Percentiles rank a stretch among this genome's conserved stretches.
phyloP scores from a whole-genome alignment of 2,113 vertebrate species.

The Pitta sordida region DNA sequence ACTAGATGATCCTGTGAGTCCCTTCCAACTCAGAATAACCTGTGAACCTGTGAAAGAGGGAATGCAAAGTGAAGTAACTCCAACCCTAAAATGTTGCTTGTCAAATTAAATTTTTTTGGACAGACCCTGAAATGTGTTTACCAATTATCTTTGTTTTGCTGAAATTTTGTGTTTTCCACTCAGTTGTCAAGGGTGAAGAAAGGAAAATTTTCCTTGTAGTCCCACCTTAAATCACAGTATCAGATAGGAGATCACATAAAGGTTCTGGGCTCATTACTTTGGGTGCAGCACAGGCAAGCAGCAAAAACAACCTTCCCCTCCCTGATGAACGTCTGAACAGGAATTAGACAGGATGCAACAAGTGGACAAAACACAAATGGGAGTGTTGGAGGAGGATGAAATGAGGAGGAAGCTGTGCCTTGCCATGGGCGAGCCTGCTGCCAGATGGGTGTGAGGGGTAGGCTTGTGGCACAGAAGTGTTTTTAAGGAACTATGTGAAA shows the following conservation, averaged over 20 bases:
- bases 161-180: background rate
- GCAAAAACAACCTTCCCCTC: constrained; percentile 48
- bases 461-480: background rate
- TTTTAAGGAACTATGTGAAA: background rate
- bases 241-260: background rate
- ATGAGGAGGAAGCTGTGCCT: constrained; percentile 23
- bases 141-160: background rate
- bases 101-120: background rate
- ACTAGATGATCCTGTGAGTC: no score
- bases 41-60: background rate
- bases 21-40: no score
- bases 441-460: constrained; percentile 30
- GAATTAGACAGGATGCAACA: constrained; percentile 63
- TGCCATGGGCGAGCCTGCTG: background rate
- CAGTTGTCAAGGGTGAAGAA: background rate
- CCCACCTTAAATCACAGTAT: background rate
- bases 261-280: constrained; percentile 28
- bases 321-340: constrained; percentile 29
- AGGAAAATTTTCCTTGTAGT: background rate
- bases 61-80: background rate
- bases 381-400: constrained; percentile 50
- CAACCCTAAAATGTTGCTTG: background rate
- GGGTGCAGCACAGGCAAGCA: constrained; percentile 36
- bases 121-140: background rate
- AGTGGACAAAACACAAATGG: constrained; percentile 40